Percentiles rank a stretch among this genome's conserved stretches.
phyloP scores from a whole-genome alignment of 2,888 invertebrate genomes.

The Pomacea canaliculata region DNA sequence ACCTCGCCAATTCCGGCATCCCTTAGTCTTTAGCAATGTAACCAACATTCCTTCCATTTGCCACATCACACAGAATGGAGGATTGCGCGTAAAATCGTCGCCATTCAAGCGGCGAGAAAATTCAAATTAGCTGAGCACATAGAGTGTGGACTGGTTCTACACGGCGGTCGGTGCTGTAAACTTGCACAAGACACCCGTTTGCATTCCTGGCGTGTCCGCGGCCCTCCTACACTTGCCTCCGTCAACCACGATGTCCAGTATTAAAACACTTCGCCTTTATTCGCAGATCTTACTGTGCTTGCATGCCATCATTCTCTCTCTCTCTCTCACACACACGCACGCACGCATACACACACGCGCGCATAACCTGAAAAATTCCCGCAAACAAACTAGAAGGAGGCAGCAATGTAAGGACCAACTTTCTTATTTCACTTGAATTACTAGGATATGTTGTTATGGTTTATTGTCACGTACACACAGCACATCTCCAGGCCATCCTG shows the following conservation, averaged over 20 bases:
- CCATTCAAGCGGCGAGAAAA: background rate
- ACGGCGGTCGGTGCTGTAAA: background rate
- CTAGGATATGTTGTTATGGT: too few relatives aligned
- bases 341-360: background rate
- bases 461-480: too few relatives aligned
- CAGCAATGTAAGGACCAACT: too few relatives aligned
- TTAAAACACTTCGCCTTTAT: constrained; percentile 16
- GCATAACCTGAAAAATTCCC: too few relatives aligned
- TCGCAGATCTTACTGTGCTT: constrained; percentile 1
- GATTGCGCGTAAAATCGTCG: background rate
- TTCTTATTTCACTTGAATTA: too few relatives aligned
- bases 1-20: too few relatives aligned
- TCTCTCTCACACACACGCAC: background rate
- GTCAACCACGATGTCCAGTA: background rate
- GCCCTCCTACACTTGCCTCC: too few relatives aligned
- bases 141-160: background rate
- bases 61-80: background rate
- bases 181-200: constrained; percentile 15
- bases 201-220: constrained; percentile 3
- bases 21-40: too few relatives aligned
- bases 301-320: constrained; percentile 2
- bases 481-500: too few relatives aligned
- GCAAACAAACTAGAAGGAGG: too few relatives aligned
- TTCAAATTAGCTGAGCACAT: constrained; percentile 11
- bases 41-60: background rate